Evolutionary conservation across 2,888 invertebrate species (phyloP), one percentile per base, ranked within the genome.

Genomic region (Melanotus villosus): DNA sequence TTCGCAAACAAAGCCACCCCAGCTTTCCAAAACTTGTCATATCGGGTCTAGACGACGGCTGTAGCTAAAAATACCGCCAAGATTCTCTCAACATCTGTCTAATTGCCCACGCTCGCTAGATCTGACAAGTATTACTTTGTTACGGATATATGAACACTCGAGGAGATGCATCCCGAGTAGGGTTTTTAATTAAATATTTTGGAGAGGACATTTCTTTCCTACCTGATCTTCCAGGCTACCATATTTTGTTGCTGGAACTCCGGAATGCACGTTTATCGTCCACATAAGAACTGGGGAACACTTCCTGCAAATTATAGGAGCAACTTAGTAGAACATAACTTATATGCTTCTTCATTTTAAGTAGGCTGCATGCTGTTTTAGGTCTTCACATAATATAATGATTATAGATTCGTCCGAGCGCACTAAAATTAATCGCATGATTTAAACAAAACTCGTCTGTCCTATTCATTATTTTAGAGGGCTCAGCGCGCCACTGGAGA

Each of bases 91-190:
- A 60, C 65, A 69, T 69, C 64, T 65, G 60, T 43, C 65, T 69
- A 69, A 69, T 69, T 69, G 69, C 65, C 57, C 38, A 65, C 69
- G 69, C 69, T 69, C 57, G 38, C 58, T 36, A 64, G 43, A 69
- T 69, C 36, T 59, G 36, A 38, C 59, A 59, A 66, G 59, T 38
- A 66, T 43, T 59, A 69, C 58, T 69, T 65, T 36, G 64, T 64
- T 59, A 65, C 65, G 41, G 64, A 65, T 41, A 58, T 64, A 65
- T 59, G 69, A 69, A 56, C 69, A 64, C 32, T 59, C 21, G 45
- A 50, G 65, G 23, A 45, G 43, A 32, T 62, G 62, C 56, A 67
- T 41, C 34, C n/a, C 50, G 50, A 43, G 59, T 21, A 60, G 19
- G 38, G 34, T 64, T 64, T 68, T 68, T 57, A 68, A 58, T 68